Evolutionary conservation across 1,140 invertebrate genomes (phyloP), one percentile per base, ranked within the genome.

Genomic region (Aradophagus sp.): DNA sequence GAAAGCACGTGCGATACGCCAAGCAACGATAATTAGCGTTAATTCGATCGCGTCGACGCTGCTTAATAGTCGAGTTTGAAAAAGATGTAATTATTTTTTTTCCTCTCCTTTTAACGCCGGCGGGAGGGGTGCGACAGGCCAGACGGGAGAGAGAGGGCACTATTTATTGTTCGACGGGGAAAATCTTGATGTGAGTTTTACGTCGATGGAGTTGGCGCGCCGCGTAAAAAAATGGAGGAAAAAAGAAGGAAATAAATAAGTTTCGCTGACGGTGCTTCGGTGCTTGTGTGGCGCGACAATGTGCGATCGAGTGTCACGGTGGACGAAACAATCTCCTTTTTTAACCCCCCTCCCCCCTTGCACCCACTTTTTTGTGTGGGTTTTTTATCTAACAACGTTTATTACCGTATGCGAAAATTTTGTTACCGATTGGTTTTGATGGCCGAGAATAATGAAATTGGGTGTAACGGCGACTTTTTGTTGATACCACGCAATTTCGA

Each of bases 11-110:
- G 68, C 53, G 59, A 71, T 71, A 59, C 47, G 47, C 53, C 45
- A 71, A 59, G 59, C 53, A 41, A 41, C 68, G 68, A 65, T 71
- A 71, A 71, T 71, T 71, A 71, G 68, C 68, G 59, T 55, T 65
- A 59, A 71, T 71, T 71, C 68, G 59, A 71, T 71, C 47, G 47
- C 53, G 52, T 65, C 68, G 68, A 63, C 68, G 53, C 53, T 53
- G 59, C 47, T 71, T 63, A 59, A 65, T 71, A 65, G 58, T 70
- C 56, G 31, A 31, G 50, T 45, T 70, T 58, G 44, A 55, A 68
- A 55, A 55, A 55, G 65, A 61, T 68, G 65, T 68, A 61, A 61
- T 68, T 68, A 48, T 58, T 68, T 68, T 61, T 66, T 56, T 52
- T 50, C 23, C 23, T 4, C 38, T 12, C 4, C 26, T 38, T 35